Evolutionary conservation across 2,888 invertebrate genomes (phyloP).

Genomic region (Caenorhabditis sp.): DNA sequence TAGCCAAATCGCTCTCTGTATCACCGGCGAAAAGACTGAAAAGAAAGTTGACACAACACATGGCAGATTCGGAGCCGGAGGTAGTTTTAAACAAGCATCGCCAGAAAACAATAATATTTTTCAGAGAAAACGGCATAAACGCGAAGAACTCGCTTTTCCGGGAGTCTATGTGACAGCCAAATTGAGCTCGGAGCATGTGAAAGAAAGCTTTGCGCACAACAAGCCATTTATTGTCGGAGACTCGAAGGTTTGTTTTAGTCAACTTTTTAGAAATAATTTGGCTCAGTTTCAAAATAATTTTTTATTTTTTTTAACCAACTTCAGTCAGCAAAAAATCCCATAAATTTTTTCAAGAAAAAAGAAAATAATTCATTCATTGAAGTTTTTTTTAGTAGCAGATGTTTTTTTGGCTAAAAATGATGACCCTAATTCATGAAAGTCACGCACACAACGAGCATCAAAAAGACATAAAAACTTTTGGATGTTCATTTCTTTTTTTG

Average conservation of each 20-base stretch:
- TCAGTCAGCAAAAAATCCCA: too few relatives aligned
- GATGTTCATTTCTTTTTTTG: slow-evolving; percentile 1
- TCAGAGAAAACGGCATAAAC: slow-evolving; percentile 18
- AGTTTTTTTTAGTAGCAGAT: too few relatives aligned
- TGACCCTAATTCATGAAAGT: too few relatives aligned
- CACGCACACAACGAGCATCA: too few relatives aligned
- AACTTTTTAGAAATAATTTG: too few relatives aligned
- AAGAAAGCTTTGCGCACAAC: slow-evolving; percentile 49
- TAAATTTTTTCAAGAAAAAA: too few relatives aligned
- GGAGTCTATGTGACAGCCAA: slow-evolving; percentile 68
- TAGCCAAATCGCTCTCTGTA: slow-evolving; percentile 38
- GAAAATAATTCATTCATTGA: too few relatives aligned
- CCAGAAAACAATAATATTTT: background rate
- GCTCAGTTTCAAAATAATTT: too few relatives aligned
- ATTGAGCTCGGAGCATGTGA: slow-evolving; percentile 55
- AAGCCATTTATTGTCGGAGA: slow-evolving; percentile 64
- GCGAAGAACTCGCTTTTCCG: slow-evolving; percentile 11
- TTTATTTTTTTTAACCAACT: too few relatives aligned
- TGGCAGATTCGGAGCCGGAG: background rate
- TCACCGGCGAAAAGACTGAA: slow-evolving; percentile 46
- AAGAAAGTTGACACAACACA: slow-evolving; percentile 7
- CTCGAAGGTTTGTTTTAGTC: slow-evolving; percentile 53
- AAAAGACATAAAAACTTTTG: background rate
- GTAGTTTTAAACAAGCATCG: background rate
- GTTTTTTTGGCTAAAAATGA: too few relatives aligned